These are phyloP conservation scores for Scaptomyza cyrtandrae DNA, from an alignment of 2,888 invertebrate genomes.

Conservation along the genomic window DNA sequence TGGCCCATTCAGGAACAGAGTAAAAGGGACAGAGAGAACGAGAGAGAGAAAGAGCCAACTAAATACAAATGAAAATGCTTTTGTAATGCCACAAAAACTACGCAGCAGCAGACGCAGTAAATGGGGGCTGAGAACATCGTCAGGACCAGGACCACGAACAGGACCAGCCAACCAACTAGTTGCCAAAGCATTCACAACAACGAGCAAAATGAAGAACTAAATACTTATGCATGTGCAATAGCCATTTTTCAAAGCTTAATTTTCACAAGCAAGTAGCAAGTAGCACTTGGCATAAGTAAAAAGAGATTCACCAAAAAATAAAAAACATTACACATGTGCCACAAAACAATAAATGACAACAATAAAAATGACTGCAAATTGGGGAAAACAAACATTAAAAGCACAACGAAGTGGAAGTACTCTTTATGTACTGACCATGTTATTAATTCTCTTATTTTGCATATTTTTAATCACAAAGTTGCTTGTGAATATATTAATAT, in stretches of 20 bases:
- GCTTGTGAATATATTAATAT: no score
- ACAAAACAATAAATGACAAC: constrained; percentile 9
- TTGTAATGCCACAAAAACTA: constrained; percentile 70
- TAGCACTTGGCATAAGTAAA: constrained; percentile 42
- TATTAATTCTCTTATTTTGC: no score
- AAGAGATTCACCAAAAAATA: constrained; percentile 37
- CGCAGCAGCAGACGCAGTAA: constrained; percentile 31
- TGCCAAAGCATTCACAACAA: constrained; percentile 61
- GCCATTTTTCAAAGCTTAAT: constrained; percentile 78
- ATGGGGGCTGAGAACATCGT: not conserved
- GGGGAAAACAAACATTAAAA: not conserved
- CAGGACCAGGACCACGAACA: not conserved
- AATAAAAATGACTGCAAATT: constrained; percentile 14
- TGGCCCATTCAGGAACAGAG: constrained; percentile 29
- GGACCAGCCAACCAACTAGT: constrained; percentile 33
- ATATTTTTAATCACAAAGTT: no score
- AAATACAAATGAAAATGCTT: constrained; percentile 79
- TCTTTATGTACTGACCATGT: not conserved
- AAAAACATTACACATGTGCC: not conserved
- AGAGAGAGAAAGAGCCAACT: constrained; percentile 38
- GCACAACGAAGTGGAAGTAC: not conserved
- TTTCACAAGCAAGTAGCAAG: constrained; percentile 60
- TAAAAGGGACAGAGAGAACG: not conserved
- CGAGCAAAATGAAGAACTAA: constrained; percentile 74
- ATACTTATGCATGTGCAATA: constrained; percentile 59